These are phyloP conservation scores for Phymorhynchus buccinoides DNA, from an alignment of 1,140 invertebrate species.

Conservation along the genomic window DNA sequence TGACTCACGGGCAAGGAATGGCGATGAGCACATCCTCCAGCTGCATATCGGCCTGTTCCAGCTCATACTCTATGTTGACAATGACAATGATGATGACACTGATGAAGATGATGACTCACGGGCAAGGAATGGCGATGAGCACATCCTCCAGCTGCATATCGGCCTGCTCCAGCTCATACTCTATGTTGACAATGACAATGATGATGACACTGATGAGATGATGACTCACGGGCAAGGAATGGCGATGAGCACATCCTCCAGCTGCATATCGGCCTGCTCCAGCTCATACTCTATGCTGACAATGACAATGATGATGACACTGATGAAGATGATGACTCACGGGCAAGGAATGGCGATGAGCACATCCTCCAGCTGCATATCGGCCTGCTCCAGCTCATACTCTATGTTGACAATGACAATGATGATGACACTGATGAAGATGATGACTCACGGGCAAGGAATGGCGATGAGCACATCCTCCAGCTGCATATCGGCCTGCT, in stretches of 20 bases:
- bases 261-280: slow-evolving; percentile 86
- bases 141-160: slow-evolving; percentile 92
- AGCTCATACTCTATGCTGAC: slow-evolving; percentile 99
- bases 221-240: slow-evolving; percentile 91
- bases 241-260: slow-evolving; percentile 92
- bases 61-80: slow-evolving; percentile 98
- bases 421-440: no score
- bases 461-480: slow-evolving; percentile 94
- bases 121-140: slow-evolving; percentile 91
- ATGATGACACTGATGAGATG: no score
- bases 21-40: slow-evolving; percentile 92
- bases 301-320: no score
- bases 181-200: slow-evolving; percentile 99
- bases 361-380: slow-evolving; percentile 92
- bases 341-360: slow-evolving; percentile 93
- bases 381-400: slow-evolving; percentile 91
- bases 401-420: slow-evolving; percentile 99
- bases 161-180: slow-evolving; percentile 92
- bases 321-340: slow-evolving; percentile 81
- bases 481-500: slow-evolving; percentile 87
- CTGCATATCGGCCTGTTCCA: slow-evolving; percentile 88
- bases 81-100: no score
- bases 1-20: slow-evolving; percentile 91
- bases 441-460: slow-evolving; percentile 87
- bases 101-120: slow-evolving; percentile 84